phyloP scores from a whole-genome alignment of 2,113 vertebrate species.

The Rhinopomastus cyanomelas region DNA sequence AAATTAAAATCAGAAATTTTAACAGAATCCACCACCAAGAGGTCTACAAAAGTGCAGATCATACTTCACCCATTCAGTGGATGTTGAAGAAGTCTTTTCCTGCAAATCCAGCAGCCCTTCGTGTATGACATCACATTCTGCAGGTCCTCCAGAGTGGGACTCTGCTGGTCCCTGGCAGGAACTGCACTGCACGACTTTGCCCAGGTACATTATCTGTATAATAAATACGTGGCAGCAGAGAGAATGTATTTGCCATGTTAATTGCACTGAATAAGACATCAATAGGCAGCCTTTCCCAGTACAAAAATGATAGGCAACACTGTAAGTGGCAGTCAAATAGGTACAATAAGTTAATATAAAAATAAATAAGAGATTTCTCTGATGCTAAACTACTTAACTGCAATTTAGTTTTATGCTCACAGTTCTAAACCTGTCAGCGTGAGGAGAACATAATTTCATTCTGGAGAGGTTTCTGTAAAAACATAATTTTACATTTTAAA shows the following conservation, averaged over 20 bases:
- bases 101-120: slow-evolving; percentile 76
- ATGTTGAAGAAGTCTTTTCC: slow-evolving; percentile 58
- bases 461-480: background rate
- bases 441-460: background rate
- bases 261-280: background rate
- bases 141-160: background rate
- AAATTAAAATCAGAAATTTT: background rate
- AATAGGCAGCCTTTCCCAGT: background rate
- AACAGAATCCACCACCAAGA: background rate
- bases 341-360: background rate
- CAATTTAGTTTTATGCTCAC: background rate
- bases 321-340: background rate
- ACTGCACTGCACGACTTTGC: slow-evolving; percentile 77
- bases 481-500: background rate
- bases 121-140: slow-evolving; percentile 33
- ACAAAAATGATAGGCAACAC: background rate
- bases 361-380: background rate
- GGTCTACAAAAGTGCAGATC: background rate
- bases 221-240: background rate
- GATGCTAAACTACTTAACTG: background rate
- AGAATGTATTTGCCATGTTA: background rate
- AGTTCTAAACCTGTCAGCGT: background rate
- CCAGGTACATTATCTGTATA: slow-evolving; percentile 77
- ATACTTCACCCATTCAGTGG: slow-evolving; percentile 79
- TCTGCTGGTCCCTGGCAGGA: slow-evolving; percentile 47